Base-by-base conservation (phyloP, 1,140 invertebrate species). In the Drosophila sulfurigaster region DNA sequence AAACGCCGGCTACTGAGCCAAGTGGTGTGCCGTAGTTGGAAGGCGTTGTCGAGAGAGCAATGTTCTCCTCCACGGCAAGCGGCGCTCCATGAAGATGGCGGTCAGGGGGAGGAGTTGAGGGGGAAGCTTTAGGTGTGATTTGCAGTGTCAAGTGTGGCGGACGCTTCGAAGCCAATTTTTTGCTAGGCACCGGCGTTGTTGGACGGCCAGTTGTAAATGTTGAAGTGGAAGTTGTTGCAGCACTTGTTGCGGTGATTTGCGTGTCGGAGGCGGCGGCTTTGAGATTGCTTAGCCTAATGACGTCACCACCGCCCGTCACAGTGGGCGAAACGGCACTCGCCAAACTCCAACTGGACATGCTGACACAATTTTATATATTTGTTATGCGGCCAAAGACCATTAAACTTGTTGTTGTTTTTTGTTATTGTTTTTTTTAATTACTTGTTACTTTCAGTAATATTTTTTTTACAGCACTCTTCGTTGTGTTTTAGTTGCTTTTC, bases 271-370 rank as follows among this genome's bases (percentile, higher is more conserved):
- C 45, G 15, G 43, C 45, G 43, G 82, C 66, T 69, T 78, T 87
- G 30, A 89, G 64, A 46, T 46, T 78, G 30, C 13, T 75, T 43
- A 88, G 60, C 43, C 58, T 51, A 7, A 88, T 88, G 64, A 78
- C 85, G 66, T 88, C 83, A 80, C 63, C 83, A 80, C 63, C 46
- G 13, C 54, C 72, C 51, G 76, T 69, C 32, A 88, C 83, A 59
- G 71, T 87, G 30, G 80, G 77, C 52, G 83, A 88, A 43, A 80
- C 81, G 10, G 77, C 78, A 52, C 69, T 89, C 46, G 83, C 83
- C 78, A 88, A 83, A 62, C 83, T 88, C 83, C 83, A 88, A 63
- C 83, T 88, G 56, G 83, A 88, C 83, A 88, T 88, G 35, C 20
- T 80, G 8, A 41, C 35, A 28, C 15, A 74, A 54, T 73, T 60